phyloP scores from a whole-genome alignment of 2,797 vertebrate genomes.

The Melopsittacus undulatus region DNA sequence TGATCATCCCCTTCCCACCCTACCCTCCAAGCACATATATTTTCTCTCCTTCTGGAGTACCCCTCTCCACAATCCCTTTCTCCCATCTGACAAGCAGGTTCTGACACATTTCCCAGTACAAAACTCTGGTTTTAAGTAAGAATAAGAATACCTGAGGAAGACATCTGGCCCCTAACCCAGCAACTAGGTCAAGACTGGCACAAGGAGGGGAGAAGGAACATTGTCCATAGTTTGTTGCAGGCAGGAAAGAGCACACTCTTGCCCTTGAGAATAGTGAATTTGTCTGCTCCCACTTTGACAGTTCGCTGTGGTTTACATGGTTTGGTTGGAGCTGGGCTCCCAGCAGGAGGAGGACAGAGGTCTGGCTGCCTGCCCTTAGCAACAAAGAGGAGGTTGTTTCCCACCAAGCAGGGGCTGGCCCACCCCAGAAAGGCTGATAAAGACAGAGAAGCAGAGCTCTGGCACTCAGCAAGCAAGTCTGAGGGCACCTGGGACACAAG shows the following conservation, averaged over 20 bases:
- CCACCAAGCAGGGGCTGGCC: background rate
- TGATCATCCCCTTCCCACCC: background rate
- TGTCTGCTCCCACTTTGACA: background rate
- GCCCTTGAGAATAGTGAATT: background rate
- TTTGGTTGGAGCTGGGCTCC: background rate
- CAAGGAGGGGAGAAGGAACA: background rate
- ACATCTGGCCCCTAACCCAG: background rate
- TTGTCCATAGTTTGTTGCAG: accelerated
- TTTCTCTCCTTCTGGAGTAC: background rate
- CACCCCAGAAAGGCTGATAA: background rate
- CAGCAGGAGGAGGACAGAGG: background rate
- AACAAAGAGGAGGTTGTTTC: background rate
- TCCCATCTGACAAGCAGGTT: accelerated
- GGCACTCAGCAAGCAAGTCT: background rate
- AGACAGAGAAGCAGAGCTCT: background rate
- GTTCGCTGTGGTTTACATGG: background rate
- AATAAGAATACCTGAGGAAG: background rate
- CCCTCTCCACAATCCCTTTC: background rate
- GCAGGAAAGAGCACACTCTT: background rate
- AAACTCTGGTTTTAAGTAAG: background rate
- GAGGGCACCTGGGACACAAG: background rate
- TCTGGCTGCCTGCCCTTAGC: background rate
- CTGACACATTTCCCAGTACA: background rate
- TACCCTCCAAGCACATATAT: background rate
- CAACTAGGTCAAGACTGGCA: background rate